Percentiles rank a stretch among this genome's conserved stretches.
Conservation (phyloP, 2,113 vertebrate species). For the Galeopterus variegatus region DNA sequence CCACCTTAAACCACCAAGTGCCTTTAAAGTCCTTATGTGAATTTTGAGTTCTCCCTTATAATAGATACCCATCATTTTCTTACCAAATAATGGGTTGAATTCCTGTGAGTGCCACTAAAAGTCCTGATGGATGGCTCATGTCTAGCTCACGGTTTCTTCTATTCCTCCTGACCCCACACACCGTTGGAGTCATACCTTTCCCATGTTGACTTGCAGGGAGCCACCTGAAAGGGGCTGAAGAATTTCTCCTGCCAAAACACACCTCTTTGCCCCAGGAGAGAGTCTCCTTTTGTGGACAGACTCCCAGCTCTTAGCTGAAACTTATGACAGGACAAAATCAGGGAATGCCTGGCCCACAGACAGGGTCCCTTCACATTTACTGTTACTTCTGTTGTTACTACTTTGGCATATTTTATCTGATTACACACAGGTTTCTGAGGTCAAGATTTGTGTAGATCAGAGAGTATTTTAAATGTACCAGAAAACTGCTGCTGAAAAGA, state of each 20-base stretch:
- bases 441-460: not conserved
- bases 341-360: too few species aligned
- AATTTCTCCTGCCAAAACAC: not conserved
- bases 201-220: fast-evolving
- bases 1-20: not conserved
- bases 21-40: not conserved
- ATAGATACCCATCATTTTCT: not conserved
- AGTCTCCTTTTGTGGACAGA: not conserved
- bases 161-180: not conserved
- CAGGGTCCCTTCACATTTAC: too few species aligned
- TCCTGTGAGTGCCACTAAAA: not conserved
- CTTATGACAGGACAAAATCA: not conserved
- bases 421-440: not conserved
- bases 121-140: not conserved
- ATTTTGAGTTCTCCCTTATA: not conserved
- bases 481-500: not conserved
- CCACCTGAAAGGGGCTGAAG: not conserved
- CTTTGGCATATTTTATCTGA: not conserved
- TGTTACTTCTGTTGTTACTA: too few species aligned
- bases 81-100: not conserved
- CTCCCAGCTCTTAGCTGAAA: not conserved
- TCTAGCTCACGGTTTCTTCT: not conserved
- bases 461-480: not conserved
- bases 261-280: not conserved
- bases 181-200: not conserved